These are phyloP conservation scores for Agraylea sexmaculata DNA, from an alignment of 1,140 invertebrate species.

Conservation along the genomic window DNA sequence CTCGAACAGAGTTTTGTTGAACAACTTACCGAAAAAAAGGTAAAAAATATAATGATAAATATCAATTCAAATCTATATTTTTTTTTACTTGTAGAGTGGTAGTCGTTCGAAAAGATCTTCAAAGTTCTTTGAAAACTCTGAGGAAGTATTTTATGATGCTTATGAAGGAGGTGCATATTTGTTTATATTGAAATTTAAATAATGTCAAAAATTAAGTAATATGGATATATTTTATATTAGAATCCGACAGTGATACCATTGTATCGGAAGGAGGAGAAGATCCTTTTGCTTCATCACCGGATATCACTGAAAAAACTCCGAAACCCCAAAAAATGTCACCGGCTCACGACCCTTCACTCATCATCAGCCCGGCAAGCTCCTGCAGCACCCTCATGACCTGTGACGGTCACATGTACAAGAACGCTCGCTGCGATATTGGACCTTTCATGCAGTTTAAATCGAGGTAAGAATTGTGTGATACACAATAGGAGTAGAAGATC, in stretches of 20 bases:
- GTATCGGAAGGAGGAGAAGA: constrained; percentile 36
- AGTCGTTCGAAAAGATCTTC: constrained; percentile 34
- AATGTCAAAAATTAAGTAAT: background rate
- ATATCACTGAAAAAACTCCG: constrained; percentile 15
- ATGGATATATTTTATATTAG: constrained; percentile 10
- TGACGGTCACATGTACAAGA: constrained; percentile 24
- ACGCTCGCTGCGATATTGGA: constrained; percentile 22
- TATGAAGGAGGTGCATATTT: constrained; percentile 31
- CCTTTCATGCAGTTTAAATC: constrained; percentile 13
- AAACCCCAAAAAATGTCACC: background rate
- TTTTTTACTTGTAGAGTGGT: constrained; percentile 29
- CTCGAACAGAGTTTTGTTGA: constrained; percentile 50
- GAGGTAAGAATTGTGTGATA: constrained; percentile 16
- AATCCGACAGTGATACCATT: constrained; percentile 32
- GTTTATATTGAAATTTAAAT: background rate
- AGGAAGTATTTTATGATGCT: constrained; percentile 57
- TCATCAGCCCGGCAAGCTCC: constrained; percentile 31
- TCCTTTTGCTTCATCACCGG: constrained; percentile 19
- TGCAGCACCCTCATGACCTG: constrained; percentile 39
- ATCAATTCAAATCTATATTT: constrained; percentile 5
- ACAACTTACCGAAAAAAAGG: constrained; percentile 31
- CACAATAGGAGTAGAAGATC: no score
- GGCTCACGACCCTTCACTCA: constrained; percentile 19
- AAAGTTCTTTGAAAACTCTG: constrained; percentile 49
- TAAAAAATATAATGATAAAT: constrained; percentile 5